These are phyloP conservation scores for Boleophthalmus pectinirostris DNA, from an alignment of 2,113 vertebrate genomes.

Conservation along the genomic window DNA sequence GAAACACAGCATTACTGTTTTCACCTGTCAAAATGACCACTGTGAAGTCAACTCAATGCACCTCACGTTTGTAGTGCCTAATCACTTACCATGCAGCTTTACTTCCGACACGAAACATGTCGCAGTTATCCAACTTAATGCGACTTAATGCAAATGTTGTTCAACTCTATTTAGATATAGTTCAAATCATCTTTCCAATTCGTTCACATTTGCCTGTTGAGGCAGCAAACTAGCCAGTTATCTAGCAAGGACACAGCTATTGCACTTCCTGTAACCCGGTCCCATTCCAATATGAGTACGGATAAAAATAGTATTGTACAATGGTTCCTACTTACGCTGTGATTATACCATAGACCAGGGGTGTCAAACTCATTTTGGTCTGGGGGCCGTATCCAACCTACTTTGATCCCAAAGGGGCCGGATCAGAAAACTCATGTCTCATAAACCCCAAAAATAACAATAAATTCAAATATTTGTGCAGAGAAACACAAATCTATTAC, in stretches of 20 bases:
- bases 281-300: constrained; percentile 35
- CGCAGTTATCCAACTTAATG: constrained; percentile 40
- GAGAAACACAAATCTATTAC: too few relatives aligned
- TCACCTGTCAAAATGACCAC: constrained; percentile 44
- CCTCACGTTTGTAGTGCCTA: background rate
- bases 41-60: constrained; percentile 5
- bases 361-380: too few relatives aligned
- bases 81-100: constrained; percentile 73
- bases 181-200: constrained; percentile 65
- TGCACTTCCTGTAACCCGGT: constrained; percentile 64
- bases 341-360: too few relatives aligned
- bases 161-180: constrained; percentile 28
- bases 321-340: background rate
- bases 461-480: too few relatives aligned
- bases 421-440: too few relatives aligned
- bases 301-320: constrained; percentile 7
- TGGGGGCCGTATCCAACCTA: too few relatives aligned
- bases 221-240: constrained; percentile 37
- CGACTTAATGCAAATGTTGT: constrained; percentile 24
- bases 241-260: constrained; percentile 76
- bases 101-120: constrained; percentile 77
- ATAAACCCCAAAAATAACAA: too few relatives aligned
- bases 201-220: constrained; percentile 48
- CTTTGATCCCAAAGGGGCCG: too few relatives aligned
- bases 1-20: constrained; percentile 5